Evolutionary conservation across 1,140 invertebrate genomes (phyloP).

Genomic region (Pectinophora gossypiella): DNA sequence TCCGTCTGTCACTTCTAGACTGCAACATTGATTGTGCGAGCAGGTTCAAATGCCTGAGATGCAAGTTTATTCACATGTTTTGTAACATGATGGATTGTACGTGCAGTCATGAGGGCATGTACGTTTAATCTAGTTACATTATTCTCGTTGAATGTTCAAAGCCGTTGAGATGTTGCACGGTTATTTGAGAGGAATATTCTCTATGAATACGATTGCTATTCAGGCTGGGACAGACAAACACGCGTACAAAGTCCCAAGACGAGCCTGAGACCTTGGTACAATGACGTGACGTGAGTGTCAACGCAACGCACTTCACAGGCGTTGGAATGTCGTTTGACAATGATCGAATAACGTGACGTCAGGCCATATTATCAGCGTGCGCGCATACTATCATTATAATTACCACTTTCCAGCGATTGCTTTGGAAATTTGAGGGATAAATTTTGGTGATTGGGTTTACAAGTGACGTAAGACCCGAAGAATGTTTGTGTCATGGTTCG

Average conservation of each 20-base stretch:
- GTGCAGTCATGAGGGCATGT: background rate
- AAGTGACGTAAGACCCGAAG: slow-evolving; percentile 36
- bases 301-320: slow-evolving; percentile 45
- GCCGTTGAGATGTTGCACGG: too few relatives aligned
- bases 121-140: background rate
- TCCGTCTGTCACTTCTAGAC: slow-evolving; percentile 48
- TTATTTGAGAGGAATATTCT: too few relatives aligned
- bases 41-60: slow-evolving; percentile 12
- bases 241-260: slow-evolving; percentile 29
- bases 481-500: slow-evolving; percentile 40
- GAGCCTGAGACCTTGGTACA: slow-evolving; percentile 48
- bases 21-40: slow-evolving; percentile 26
- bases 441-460: slow-evolving; percentile 31
- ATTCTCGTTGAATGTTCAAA: too few relatives aligned
- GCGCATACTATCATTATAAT: slow-evolving; percentile 34
- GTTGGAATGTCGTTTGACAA: slow-evolving; percentile 70
- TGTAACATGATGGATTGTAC: background rate
- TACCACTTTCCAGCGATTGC: slow-evolving; percentile 37
- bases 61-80: background rate
- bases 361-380: slow-evolving; percentile 42
- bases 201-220: slow-evolving; percentile 13
- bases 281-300: slow-evolving; percentile 54
- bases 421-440: slow-evolving; percentile 34
- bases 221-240: slow-evolving; percentile 11
- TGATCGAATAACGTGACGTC: slow-evolving; percentile 68